Percentiles rank a stretch among this genome's conserved stretches.
These are phyloP conservation scores for Sylvicola fuscatus DNA, from an alignment of 2,888 invertebrate species.

Conservation along the genomic window DNA sequence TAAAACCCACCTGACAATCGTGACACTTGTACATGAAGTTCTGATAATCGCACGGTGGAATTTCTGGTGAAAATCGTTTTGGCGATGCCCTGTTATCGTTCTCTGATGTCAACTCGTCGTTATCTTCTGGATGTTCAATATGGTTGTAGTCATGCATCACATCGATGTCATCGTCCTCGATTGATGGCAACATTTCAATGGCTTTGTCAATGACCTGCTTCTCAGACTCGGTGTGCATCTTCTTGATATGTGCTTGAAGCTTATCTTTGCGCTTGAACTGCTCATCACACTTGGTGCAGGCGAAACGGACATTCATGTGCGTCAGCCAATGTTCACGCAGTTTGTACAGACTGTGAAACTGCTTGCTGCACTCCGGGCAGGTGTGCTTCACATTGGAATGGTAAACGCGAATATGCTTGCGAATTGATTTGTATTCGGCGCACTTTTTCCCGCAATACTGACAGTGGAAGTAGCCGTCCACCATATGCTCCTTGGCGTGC, in stretches of 20 bases:
- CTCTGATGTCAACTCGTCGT: constrained; percentile 3
- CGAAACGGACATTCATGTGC: constrained; percentile 32
- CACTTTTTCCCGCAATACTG: constrained; percentile 46
- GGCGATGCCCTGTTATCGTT: constrained; percentile 12
- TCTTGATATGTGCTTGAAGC: constrained; percentile 45
- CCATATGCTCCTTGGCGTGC: constrained; percentile 42
- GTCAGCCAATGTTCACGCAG: constrained; percentile 2
- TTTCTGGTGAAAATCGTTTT: constrained; percentile 5
- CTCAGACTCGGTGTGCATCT: constrained; percentile 18
- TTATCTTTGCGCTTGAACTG: constrained; percentile 61
- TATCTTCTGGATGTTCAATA: neutral
- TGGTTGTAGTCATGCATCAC: neutral
- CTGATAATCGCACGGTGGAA: constrained; percentile 37
- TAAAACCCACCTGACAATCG: constrained; percentile 48
- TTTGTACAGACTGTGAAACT: constrained; percentile 24
- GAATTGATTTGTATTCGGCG: constrained; percentile 42
- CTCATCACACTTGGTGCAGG: constrained; percentile 55
- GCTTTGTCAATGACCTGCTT: neutral
- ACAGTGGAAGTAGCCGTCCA: constrained; percentile 43
- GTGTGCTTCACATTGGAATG: constrained; percentile 45
- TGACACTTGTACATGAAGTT: constrained; percentile 60
- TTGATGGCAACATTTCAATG: neutral
- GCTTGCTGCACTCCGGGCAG: constrained; percentile 45
- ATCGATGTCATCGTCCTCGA: neutral
- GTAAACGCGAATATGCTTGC: constrained; percentile 53